A percentile compares a stretch with the other conserved stretches of the same genome.
phyloP scores from a whole-genome alignment of 2,797 vertebrate genomes.

The Pseudomugil gertrudae region DNA sequence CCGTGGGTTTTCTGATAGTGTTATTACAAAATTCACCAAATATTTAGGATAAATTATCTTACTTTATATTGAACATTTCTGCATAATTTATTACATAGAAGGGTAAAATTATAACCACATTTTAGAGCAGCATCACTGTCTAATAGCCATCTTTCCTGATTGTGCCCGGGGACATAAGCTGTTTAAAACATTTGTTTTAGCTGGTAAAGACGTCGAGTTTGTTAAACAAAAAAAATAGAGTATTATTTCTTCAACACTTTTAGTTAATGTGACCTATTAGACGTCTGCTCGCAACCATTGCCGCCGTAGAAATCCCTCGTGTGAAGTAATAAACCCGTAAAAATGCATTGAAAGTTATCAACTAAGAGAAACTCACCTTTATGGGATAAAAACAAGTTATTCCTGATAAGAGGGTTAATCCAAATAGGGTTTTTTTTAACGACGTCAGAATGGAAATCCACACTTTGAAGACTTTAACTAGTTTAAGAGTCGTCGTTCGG shows the following conservation, averaged over 20 bases:
- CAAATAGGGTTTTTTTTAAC: neutral
- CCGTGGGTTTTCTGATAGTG: neutral
- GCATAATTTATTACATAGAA: neutral
- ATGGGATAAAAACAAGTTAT: slow-evolving; percentile 40
- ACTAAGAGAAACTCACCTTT: slow-evolving; percentile 62
- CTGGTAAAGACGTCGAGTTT: neutral
- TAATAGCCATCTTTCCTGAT: neutral
- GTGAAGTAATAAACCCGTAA: slow-evolving; percentile 13
- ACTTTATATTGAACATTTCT: neutral
- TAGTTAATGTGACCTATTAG: neutral
- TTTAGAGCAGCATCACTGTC: slow-evolving; percentile 43
- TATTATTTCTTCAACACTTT: neutral
- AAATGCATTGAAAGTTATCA: slow-evolving; percentile 9
- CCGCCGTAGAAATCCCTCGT: slow-evolving; percentile 27
- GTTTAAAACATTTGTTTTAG: neutral
- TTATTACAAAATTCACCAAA: neutral
- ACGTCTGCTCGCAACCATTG: slow-evolving; percentile 10
- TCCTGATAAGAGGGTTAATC: slow-evolving; percentile 55
- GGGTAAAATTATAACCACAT: slow-evolving; percentile 18
- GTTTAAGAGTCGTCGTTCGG: slow-evolving; percentile 17
- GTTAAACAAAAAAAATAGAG: accelerated
- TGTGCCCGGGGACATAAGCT: neutral
- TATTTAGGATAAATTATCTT: neutral
- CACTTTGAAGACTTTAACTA: slow-evolving; percentile 41
- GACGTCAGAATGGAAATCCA: slow-evolving; percentile 34